Conservation (phyloP, 2,888 invertebrate genomes). For the Saturnia japonica region DNA sequence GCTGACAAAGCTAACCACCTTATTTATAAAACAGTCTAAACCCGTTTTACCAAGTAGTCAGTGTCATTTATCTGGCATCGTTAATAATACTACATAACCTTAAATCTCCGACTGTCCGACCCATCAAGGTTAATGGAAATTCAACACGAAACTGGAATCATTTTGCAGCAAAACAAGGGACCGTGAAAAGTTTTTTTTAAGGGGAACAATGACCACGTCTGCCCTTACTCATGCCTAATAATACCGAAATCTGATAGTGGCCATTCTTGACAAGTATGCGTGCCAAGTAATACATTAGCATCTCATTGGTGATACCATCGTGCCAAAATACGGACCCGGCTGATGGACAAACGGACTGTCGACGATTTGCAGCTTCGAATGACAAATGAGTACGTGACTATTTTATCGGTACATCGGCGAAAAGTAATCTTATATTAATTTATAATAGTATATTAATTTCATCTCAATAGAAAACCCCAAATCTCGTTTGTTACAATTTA, state of each 20-base stretch:
- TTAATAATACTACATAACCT: conserved; percentile 19
- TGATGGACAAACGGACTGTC: conserved; percentile 47
- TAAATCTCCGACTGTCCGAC: conserved; percentile 39
- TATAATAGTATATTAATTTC: conserved; percentile 30
- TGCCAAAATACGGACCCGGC: conserved; percentile 54
- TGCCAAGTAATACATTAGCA: conserved; percentile 79
- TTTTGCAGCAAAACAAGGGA: conserved; percentile 47
- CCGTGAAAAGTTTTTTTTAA: conserved; percentile 37
- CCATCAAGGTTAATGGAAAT: conserved; percentile 46
- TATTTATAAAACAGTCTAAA: conserved; percentile 2
- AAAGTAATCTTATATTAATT: conserved; percentile 32
- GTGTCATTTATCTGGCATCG: conserved; percentile 14
- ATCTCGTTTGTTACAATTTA: conserved; percentile 40
- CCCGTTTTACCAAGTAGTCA: neutral
- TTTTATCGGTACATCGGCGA: conserved; percentile 33
- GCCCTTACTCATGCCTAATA: conserved; percentile 52
- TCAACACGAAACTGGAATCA: conserved; percentile 38
- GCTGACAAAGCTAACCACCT: neutral
- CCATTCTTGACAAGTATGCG: conserved; percentile 48
- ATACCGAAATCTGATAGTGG: conserved; percentile 66
- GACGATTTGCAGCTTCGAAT: conserved; percentile 39
- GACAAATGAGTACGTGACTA: conserved; percentile 46
- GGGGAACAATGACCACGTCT: conserved; percentile 44
- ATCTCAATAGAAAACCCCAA: conserved; percentile 38
- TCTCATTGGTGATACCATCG: conserved; percentile 66